Evolutionary conservation across 2,797 vertebrate species (phyloP).

Genomic region (Apodemus agrarius): DNA sequence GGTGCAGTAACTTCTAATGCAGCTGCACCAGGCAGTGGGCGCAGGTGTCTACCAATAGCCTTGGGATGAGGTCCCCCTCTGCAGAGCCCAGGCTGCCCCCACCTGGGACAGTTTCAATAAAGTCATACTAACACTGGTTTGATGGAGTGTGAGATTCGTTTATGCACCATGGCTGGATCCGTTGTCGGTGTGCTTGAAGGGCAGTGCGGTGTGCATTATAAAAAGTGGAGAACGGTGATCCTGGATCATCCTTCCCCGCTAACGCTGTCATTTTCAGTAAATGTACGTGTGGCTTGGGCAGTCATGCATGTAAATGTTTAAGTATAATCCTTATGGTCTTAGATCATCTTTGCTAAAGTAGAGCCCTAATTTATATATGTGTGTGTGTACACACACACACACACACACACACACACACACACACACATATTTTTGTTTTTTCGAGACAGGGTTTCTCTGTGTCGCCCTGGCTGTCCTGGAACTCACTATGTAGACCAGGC

Average conservation of each 20-base stretch:
- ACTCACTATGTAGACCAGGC: too few relatives aligned
- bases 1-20: background rate
- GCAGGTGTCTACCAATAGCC: rapidly evolving
- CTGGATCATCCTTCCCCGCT: background rate
- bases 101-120: background rate
- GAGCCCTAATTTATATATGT: background rate
- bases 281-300: background rate
- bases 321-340: background rate
- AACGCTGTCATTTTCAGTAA: background rate
- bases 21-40: background rate
- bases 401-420: too few relatives aligned
- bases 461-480: too few relatives aligned
- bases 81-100: background rate
- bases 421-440: too few relatives aligned
- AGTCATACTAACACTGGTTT: background rate
- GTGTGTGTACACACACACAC: too few relatives aligned
- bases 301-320: background rate
- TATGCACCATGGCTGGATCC: background rate
- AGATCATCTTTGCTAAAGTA: background rate
- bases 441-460: too few relatives aligned
- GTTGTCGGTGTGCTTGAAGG: background rate
- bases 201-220: background rate
- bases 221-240: background rate
- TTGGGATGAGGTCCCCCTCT: background rate
- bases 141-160: background rate